Conservation (phyloP, 2,113 vertebrate species). For the Stercorarius parasiticus region DNA sequence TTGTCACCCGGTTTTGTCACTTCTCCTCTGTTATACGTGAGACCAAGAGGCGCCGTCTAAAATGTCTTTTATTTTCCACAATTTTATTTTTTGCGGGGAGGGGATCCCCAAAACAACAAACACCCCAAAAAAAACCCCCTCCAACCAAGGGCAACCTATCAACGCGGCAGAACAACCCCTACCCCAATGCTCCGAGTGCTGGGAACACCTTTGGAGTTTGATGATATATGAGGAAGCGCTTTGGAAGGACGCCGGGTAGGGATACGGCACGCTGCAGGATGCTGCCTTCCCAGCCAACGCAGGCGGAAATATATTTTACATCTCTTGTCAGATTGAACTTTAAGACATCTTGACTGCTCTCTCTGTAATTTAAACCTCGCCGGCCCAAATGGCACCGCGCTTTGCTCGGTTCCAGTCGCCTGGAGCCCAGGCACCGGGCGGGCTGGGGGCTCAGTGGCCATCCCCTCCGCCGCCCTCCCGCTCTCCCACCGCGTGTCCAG, state of each 20-base stretch:
- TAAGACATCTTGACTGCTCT: slow-evolving; percentile 72
- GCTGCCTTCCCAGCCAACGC: slow-evolving; percentile 52
- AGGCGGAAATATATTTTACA: slow-evolving; percentile 75
- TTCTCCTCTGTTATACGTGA: not conserved
- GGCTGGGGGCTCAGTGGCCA: slow-evolving; percentile 51
- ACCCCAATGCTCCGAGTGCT: fast-evolving
- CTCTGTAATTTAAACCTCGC: slow-evolving; percentile 69
- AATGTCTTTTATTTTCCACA: not conserved
- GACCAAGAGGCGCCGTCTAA: not conserved
- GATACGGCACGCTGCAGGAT: not conserved
- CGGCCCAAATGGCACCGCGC: slow-evolving; percentile 78
- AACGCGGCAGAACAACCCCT: not conserved
- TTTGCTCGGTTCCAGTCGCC: slow-evolving; percentile 75
- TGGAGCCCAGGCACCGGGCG: slow-evolving; percentile 72
- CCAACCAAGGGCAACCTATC: not conserved
- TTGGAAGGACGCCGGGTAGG: slow-evolving; percentile 9
- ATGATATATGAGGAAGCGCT: not conserved
- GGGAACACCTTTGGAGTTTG: not conserved
- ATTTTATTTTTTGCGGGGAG: not conserved
- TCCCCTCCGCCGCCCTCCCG: slow-evolving; percentile 9
- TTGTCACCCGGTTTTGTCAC: fast-evolving
- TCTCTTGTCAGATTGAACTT: slow-evolving; percentile 79
- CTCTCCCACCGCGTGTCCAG: slow-evolving; percentile 81
- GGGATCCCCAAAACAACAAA: not conserved
- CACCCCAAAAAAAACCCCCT: not conserved